These are phyloP conservation scores for Lycophotia porphyrea DNA, from an alignment of 2,888 invertebrate species.

Conservation along the genomic window DNA sequence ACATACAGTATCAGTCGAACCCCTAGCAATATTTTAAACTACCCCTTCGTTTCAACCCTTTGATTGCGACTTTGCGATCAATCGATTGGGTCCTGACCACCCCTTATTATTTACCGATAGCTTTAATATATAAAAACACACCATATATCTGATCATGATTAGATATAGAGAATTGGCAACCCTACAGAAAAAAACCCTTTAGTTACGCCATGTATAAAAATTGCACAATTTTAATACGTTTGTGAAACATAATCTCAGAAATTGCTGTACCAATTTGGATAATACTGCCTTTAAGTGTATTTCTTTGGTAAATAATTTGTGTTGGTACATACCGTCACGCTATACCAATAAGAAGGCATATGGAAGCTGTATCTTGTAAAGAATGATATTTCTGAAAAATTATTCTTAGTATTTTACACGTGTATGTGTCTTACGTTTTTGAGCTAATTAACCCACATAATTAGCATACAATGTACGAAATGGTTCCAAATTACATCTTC, in stretches of 20 bases:
- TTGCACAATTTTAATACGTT: constrained; percentile 27
- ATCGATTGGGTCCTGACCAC: constrained; percentile 85
- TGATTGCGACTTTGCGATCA: constrained; percentile 77
- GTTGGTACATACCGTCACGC: constrained; percentile 57
- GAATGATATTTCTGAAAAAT: background rate
- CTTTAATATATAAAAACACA: constrained; percentile 60
- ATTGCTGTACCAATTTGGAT: constrained; percentile 63
- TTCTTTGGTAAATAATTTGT: constrained; percentile 52
- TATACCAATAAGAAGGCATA: constrained; percentile 44
- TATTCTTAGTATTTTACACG: background rate
- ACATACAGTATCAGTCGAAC: constrained; percentile 66
- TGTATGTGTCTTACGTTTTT: background rate
- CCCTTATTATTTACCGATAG: constrained; percentile 86
- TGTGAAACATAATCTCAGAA: constrained; percentile 43
- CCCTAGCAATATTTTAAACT: constrained; percentile 87
- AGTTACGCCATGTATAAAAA: constrained; percentile 52
- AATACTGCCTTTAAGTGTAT: constrained; percentile 46
- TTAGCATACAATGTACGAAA: constrained; percentile 3
- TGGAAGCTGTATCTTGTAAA: constrained; percentile 6
- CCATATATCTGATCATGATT: constrained; percentile 16
- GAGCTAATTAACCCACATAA: background rate
- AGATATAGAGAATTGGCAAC: constrained; percentile 5
- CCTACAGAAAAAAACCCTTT: constrained; percentile 32
- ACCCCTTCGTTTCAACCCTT: constrained; percentile 82
- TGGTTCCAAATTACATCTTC: background rate